These are phyloP conservation scores for Calephelis nemesis DNA, from an alignment of 1,140 invertebrate species.

Conservation along the genomic window DNA sequence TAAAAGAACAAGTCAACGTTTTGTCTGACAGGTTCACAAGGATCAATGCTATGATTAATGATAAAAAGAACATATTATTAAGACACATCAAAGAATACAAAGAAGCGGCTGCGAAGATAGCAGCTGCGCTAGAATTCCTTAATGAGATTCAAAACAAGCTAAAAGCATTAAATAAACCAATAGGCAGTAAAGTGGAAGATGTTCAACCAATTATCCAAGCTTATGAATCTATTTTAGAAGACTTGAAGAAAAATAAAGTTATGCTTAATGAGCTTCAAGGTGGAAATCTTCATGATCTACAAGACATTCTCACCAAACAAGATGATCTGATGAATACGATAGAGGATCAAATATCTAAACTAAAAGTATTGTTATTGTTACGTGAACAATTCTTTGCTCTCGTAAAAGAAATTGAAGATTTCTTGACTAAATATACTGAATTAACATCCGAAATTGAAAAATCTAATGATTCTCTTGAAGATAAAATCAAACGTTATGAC, in stretches of 20 bases:
- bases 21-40: conserved; percentile 88
- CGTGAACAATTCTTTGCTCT: conserved; percentile 93
- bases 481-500: conserved; percentile 94
- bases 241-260: conserved; percentile 89
- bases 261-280: conserved; percentile 89
- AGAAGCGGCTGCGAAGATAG: conserved; percentile 87
- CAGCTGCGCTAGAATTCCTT: conserved; percentile 89
- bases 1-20: conserved; percentile 88
- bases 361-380: conserved; percentile 87
- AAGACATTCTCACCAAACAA: conserved; percentile 88
- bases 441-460: conserved; percentile 92
- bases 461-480: conserved; percentile 87
- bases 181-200: conserved; percentile 91
- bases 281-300: conserved; percentile 86
- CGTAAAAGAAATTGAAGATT: conserved; percentile 91
- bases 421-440: conserved; percentile 92
- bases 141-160: conserved; percentile 90
- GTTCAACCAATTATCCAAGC: conserved; percentile 87
- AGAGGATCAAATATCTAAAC: conserved; percentile 90
- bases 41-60: conserved; percentile 86
- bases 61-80: conserved; percentile 85
- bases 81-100: conserved; percentile 89
- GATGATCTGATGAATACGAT: conserved; percentile 90
- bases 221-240: conserved; percentile 89
- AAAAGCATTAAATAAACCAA: conserved; percentile 89